Percentiles rank a stretch among this genome's conserved stretches.
Evolutionary conservation across 2,797 vertebrate species (phyloP).

Genomic region (Glyptemys insculpta): DNA sequence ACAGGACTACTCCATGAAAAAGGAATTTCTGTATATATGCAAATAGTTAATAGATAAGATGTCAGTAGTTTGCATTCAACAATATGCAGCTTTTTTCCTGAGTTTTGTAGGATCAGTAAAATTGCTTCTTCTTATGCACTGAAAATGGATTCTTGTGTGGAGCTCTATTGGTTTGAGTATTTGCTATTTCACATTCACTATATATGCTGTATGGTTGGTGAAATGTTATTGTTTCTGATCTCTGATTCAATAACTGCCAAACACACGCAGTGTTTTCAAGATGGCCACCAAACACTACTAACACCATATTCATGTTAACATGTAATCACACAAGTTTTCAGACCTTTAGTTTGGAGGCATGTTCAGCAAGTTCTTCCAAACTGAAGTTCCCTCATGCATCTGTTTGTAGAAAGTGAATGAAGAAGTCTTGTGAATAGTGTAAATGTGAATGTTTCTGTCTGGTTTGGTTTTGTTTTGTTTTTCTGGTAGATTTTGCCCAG

Average conservation of each 20-base stretch:
- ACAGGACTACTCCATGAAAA: background rate
- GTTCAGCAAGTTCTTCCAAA: background rate
- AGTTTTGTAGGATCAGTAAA: conserved; percentile 6
- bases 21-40: background rate
- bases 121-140: background rate
- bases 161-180: background rate
- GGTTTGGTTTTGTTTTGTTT: background rate
- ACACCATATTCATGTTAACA: background rate
- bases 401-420: background rate
- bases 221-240: background rate
- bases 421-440: background rate
- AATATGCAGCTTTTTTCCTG: background rate
- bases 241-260: background rate
- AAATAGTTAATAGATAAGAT: conserved; percentile 6
- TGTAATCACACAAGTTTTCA: background rate
- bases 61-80: background rate
- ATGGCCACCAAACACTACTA: background rate
- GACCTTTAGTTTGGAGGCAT: background rate
- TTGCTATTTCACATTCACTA: background rate
- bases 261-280: background rate
- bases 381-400: background rate
- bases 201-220: background rate
- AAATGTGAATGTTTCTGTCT: background rate
- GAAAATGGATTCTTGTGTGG: background rate
- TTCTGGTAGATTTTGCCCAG: background rate